A percentile compares a stretch with the other conserved stretches of the same genome.
Evolutionary conservation across 2,113 vertebrate genomes (phyloP).

Genomic region (Phoenicopterus ruber): DNA sequence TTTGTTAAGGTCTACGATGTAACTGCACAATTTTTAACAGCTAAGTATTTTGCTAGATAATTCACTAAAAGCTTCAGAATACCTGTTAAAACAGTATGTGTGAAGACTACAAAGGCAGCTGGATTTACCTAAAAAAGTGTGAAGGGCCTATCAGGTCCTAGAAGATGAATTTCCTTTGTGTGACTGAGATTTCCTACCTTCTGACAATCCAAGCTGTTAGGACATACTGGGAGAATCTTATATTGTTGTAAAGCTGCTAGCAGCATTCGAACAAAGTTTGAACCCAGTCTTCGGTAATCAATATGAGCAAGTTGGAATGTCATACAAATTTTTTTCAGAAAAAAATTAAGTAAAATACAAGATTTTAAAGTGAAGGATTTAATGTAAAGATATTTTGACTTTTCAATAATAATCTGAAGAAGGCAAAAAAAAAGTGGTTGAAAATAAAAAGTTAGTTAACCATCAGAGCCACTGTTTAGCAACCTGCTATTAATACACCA

Average conservation of each 20-base stretch:
- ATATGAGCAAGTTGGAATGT: accelerated
- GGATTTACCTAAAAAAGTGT: background rate
- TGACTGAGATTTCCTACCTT: background rate
- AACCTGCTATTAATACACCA: background rate
- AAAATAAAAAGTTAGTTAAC: background rate
- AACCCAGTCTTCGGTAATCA: background rate
- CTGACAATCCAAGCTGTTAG: background rate
- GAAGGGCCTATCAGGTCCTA: background rate
- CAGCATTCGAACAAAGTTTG: background rate
- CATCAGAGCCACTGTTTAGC: background rate
- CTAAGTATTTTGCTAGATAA: background rate
- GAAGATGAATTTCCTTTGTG: background rate
- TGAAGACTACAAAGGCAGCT: background rate
- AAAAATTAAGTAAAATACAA: background rate
- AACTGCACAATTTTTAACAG: background rate
- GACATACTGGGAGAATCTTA: background rate
- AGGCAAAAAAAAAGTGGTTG: background rate
- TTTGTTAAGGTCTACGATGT: background rate
- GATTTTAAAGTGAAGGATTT: background rate
- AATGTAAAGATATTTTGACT: background rate
- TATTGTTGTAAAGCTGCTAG: background rate
- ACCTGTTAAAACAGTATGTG: background rate
- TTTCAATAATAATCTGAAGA: background rate
- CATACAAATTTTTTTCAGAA: background rate
- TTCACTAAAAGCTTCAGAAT: background rate